Evolutionary conservation across 2,797 vertebrate species (phyloP).

Genomic region (Gambusia yucatana): DNA sequence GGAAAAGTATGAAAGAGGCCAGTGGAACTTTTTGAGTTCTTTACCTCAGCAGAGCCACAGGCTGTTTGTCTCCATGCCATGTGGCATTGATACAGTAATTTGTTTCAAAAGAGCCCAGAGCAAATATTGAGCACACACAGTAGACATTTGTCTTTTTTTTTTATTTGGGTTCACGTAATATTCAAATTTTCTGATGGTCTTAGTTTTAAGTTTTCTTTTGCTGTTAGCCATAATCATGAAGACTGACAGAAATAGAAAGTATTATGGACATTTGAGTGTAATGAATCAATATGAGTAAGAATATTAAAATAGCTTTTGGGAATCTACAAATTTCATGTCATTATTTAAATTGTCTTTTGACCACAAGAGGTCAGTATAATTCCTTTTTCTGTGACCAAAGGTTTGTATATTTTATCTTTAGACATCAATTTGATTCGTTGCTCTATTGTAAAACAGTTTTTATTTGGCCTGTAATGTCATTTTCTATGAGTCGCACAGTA

Average conservation of each 20-base stretch:
- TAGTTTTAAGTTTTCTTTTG: background rate
- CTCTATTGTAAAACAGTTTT: background rate
- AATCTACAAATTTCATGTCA: background rate
- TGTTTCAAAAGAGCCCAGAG: background rate
- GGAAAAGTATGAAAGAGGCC: constrained; percentile 6
- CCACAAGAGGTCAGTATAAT: constrained; percentile 68
- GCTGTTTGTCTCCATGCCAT: background rate
- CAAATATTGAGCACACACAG: background rate
- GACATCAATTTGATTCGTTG: background rate
- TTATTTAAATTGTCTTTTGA: constrained; percentile 38
- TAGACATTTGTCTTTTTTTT: background rate
- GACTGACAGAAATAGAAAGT: background rate
- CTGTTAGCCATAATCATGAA: background rate
- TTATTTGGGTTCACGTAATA: background rate
- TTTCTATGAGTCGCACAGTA: background rate
- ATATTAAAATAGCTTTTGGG: background rate
- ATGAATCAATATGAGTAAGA: background rate
- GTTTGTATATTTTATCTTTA: background rate
- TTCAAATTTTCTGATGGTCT: background rate
- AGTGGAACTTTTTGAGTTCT: background rate
- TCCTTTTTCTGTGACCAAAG: constrained; percentile 22
- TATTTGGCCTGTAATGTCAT: background rate
- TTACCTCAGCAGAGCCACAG: background rate
- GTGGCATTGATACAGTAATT: background rate
- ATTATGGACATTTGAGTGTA: background rate